Evolutionary conservation across 1,140 invertebrate genomes (phyloP), one percentile per base, ranked within the genome.

Genomic region (Maniola jurtina): DNA sequence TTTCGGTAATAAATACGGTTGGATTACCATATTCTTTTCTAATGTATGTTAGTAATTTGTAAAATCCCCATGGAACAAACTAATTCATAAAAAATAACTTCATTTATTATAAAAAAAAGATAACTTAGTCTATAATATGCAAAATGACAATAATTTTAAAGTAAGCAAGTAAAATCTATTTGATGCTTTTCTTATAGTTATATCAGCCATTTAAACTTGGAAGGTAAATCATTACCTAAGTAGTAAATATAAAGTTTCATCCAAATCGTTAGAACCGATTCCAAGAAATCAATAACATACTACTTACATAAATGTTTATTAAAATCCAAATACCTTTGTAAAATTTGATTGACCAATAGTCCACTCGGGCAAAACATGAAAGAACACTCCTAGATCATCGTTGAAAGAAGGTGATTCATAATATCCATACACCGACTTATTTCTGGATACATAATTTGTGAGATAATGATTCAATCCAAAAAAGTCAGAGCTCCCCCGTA

Each of bases 401-500:
- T 72, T 65, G 36, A 66, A 74, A 7, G 80, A 81, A 13, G 79
- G 75, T 34, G 61, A 40, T 9, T 55, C 64, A 48, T 75, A 64
- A 15, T 40, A 13, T 50, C 10, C 11, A 50, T 50, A 16, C 2
- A 50, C 48, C 11, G 48, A 11, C 7, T 50, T 50, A 50, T 50
- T 55, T 55, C 52, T 55, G 33, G 33, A 34, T 6, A 55, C 52
- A 13, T 55, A 55, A 11, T 11, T 13, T 0, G 25, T 55, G 13
- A n/a, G 34, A 47, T 94, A 94, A 61, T 92, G 86, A 64, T 94
- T 94, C 0, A 94, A 72, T 33, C 93, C 93, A 58, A 94, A 92
- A 81, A 93, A 94, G 71, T 94, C 93, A 0, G 90, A 86, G 10
- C 85, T 86, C 6, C 91, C 91, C 16, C 65, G 68, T 9, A 86